Evolutionary conservation across 2,113 vertebrate species (phyloP).

Genomic region (Tyto alba): DNA sequence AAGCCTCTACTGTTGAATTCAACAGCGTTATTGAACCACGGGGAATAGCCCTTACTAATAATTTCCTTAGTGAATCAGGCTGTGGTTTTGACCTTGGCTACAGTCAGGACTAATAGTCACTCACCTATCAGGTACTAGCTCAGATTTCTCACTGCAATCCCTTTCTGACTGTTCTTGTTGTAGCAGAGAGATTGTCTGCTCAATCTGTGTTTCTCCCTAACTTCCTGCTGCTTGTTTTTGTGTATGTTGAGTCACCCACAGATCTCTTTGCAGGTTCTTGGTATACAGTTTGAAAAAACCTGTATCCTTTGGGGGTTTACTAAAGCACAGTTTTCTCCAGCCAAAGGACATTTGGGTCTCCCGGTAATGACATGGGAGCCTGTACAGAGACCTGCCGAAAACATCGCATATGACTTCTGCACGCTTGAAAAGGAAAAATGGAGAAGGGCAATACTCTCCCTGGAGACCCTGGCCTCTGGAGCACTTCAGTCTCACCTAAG

Average conservation of each 20-base stretch:
- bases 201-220: background rate
- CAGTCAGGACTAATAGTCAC: background rate
- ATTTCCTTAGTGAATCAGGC: background rate
- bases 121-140: background rate
- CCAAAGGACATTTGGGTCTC: background rate
- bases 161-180: background rate
- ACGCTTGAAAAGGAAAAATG: background rate
- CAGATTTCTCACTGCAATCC: background rate
- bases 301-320: background rate
- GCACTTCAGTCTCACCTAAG: background rate
- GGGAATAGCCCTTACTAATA: background rate
- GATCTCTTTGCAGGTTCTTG: background rate
- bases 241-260: background rate
- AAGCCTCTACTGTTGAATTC: background rate
- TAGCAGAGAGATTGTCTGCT: background rate
- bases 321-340: background rate
- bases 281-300: background rate
- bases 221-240: background rate
- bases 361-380: background rate
- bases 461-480: background rate
- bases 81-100: background rate
- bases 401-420: background rate
- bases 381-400: background rate
- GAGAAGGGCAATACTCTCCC: background rate
- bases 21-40: background rate